phyloP scores from a whole-genome alignment of 2,797 vertebrate species.

The Aselliscus stoliczkanus region DNA sequence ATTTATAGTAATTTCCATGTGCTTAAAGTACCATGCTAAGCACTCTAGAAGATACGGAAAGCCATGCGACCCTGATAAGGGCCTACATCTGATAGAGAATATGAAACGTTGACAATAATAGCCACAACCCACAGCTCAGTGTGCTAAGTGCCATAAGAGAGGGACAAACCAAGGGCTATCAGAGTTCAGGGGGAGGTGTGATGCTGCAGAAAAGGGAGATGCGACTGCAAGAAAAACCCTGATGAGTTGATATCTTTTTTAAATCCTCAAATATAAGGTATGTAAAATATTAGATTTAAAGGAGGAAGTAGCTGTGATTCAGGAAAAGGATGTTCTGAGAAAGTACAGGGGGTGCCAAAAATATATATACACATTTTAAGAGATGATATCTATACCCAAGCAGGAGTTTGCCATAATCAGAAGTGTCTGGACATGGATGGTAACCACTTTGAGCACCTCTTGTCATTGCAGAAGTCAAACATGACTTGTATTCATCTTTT shows the following conservation, averaged over 20 bases:
- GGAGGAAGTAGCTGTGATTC: not conserved
- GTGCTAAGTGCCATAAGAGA: constrained; percentile 52
- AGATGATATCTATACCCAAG: no score
- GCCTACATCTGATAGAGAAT: not conserved
- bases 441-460: no score
- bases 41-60: not conserved
- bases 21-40: not conserved
- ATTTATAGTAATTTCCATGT: not conserved
- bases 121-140: not conserved
- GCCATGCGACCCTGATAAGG: not conserved
- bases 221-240: not conserved
- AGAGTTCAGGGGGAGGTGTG: not conserved
- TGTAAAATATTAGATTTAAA: not conserved
- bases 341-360: not conserved
- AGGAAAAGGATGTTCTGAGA: not conserved
- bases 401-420: no score
- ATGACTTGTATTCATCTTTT: no score
- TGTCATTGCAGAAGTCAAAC: no score
- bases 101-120: constrained; percentile 38
- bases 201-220: not conserved
- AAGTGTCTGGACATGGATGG: no score
- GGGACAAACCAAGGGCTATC: constrained; percentile 10
- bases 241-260: not conserved
- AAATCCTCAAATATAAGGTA: not conserved
- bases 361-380: no score